Evolutionary conservation across 2,113 vertebrate species (phyloP), one percentile per base, ranked within the genome.

Genomic region (Ptilonorhynchus violaceus): DNA sequence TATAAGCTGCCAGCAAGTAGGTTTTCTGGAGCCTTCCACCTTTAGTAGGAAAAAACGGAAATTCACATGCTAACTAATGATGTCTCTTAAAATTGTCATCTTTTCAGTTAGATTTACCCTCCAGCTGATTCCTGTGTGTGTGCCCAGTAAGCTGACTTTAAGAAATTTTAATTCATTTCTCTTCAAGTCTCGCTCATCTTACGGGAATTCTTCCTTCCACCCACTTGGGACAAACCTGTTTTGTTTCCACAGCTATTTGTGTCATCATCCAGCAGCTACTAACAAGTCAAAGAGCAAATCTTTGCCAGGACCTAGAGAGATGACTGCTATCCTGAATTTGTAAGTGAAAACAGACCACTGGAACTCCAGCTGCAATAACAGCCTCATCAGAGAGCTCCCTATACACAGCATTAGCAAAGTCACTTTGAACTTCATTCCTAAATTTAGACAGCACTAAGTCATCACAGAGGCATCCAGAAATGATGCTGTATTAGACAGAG

Each of bases 361-460:
- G 44, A 93, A 89, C 49, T 77, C 87, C 80, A 76, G 76, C 39
- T 91, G 53, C 63, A 68, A 33, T 55, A 86, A 50, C 33, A 80
- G 63, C 30, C 49, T 87, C 41, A 58, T 56, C 76, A 80, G 21
- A 81, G 73, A 80, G 4, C 30, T 83, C 46, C 63, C 35, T 52
- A 49, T 44, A 87, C 55, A 79, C 25, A 80, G 44, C 35, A 68
- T 35, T 56, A 89, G 44, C 30, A 60, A 89, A 93, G 63, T 56
- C 63, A 93, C 81, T 93, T 91, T 64, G 76, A 93, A 73, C 41
- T 87, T 93, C 6, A 80, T 60, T 86, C 41, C 67, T 91, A 84
- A 93, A 93, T 86, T 94, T 88, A 88, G 76, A 68, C 70, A 89
- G 76, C 70, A 59, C 75, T 55, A 91, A 83, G 53, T 66, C 76